Evolutionary conservation across 2,797 vertebrate genomes (phyloP).

Genomic region (Heliangelus exortis): DNA sequence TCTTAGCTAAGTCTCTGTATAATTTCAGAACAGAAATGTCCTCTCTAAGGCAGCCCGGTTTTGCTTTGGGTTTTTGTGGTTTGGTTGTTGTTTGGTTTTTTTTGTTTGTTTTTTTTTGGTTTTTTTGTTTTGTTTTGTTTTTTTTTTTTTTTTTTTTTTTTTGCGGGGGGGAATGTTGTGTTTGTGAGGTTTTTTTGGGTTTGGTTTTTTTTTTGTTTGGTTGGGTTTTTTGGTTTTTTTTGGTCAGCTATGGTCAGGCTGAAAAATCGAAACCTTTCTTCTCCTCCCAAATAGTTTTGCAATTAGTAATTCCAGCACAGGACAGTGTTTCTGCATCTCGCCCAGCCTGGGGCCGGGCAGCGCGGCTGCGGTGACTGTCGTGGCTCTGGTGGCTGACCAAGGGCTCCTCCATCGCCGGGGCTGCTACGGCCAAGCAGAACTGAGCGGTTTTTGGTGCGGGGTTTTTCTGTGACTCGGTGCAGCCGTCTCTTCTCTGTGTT

Average conservation of each 20-base stretch:
- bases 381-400: neutral
- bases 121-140: too few relatives aligned
- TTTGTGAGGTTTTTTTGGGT: too few relatives aligned
- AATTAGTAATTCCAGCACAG: neutral
- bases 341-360: neutral
- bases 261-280: conserved; percentile 24
- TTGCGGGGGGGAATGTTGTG: too few relatives aligned
- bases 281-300: conserved; percentile 45
- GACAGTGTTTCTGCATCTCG: neutral
- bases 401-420: neutral
- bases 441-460: accelerated
- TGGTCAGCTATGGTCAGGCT: conserved; percentile 38
- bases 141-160: too few relatives aligned
- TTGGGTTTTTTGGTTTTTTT: too few relatives aligned
- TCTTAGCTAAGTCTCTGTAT: conserved; percentile 70
- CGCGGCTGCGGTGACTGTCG: neutral
- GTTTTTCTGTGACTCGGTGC: accelerated
- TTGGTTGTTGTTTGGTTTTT: too few relatives aligned
- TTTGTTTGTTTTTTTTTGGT: too few relatives aligned
- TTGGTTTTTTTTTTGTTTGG: too few relatives aligned
- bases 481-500: accelerated
- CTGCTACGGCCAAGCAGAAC: too few relatives aligned
- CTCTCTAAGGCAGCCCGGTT: neutral
- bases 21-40: conserved; percentile 67
- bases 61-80: neutral